Evolutionary conservation across 2,888 invertebrate genomes (phyloP).

Genomic region (Neocrepidodera transversa): DNA sequence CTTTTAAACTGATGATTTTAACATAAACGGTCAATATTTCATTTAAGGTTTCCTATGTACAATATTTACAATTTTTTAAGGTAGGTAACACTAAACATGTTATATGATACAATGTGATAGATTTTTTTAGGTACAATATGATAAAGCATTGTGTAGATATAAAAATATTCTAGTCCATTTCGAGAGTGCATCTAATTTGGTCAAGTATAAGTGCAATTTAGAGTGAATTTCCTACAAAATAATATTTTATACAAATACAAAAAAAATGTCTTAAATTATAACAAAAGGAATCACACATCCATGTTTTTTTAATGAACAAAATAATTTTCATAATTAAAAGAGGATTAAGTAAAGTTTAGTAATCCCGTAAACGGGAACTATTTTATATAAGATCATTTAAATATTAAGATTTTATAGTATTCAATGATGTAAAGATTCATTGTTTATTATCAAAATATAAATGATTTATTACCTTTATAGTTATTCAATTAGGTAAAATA

Average conservation of each 20-base stretch:
- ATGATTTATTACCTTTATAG: too few species aligned
- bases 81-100: conserved; percentile 42
- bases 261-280: too few species aligned
- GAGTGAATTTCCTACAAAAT: background rate
- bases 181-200: conserved; percentile 53
- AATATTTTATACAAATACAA: conserved; percentile 13
- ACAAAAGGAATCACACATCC: background rate
- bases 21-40: conserved; percentile 49
- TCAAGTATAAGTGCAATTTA: conserved; percentile 48
- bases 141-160: conserved; percentile 49
- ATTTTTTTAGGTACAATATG: conserved; percentile 46
- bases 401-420: too few species aligned
- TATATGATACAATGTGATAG: conserved; percentile 46
- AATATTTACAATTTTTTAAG: conserved; percentile 44
- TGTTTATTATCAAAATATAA: too few species aligned
- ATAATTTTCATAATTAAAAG: too few species aligned
- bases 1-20: conserved; percentile 32
- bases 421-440: too few species aligned
- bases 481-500: too few species aligned
- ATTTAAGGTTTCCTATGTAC: conserved; percentile 46
- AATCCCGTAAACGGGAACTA: too few species aligned
- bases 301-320: too few species aligned
- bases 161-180: conserved; percentile 53
- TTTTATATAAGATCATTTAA: too few species aligned
- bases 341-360: too few species aligned